phyloP scores from a whole-genome alignment of 2,113 vertebrate species.

The Melospiza melodia region DNA sequence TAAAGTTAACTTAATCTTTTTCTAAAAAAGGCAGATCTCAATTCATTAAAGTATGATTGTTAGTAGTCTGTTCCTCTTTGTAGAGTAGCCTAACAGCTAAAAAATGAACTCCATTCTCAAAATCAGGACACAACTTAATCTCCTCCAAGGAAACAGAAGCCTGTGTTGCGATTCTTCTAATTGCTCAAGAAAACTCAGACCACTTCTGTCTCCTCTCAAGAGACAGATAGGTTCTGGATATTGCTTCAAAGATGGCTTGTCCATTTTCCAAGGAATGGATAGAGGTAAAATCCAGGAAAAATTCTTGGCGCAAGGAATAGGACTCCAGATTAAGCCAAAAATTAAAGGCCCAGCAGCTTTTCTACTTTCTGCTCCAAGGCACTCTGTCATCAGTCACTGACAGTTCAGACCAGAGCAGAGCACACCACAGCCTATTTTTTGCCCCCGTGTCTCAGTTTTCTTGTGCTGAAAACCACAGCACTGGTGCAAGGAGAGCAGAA shows the following conservation, averaged over 20 bases:
- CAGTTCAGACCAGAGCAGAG: background rate
- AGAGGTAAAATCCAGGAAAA: background rate
- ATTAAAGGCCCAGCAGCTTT: background rate
- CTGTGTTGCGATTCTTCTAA: background rate
- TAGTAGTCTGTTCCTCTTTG: background rate
- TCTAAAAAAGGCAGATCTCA: background rate
- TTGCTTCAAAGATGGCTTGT: background rate
- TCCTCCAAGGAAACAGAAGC: background rate
- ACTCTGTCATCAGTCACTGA: background rate
- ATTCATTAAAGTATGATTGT: background rate
- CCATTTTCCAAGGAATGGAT: background rate
- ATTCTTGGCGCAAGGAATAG: background rate
- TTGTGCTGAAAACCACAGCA: background rate
- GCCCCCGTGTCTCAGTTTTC: background rate
- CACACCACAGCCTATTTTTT: accelerated
- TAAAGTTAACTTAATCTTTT: background rate
- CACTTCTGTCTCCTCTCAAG: background rate
- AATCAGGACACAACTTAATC: background rate
- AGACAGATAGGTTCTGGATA: background rate
- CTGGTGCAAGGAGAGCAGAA: background rate
- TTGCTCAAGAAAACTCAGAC: background rate
- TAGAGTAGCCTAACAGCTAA: background rate
- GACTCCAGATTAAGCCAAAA: background rate
- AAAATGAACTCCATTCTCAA: background rate
- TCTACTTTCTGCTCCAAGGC: background rate